phyloP scores from a whole-genome alignment of 2,797 vertebrate species.

The Paedocypris micromegethes region DNA sequence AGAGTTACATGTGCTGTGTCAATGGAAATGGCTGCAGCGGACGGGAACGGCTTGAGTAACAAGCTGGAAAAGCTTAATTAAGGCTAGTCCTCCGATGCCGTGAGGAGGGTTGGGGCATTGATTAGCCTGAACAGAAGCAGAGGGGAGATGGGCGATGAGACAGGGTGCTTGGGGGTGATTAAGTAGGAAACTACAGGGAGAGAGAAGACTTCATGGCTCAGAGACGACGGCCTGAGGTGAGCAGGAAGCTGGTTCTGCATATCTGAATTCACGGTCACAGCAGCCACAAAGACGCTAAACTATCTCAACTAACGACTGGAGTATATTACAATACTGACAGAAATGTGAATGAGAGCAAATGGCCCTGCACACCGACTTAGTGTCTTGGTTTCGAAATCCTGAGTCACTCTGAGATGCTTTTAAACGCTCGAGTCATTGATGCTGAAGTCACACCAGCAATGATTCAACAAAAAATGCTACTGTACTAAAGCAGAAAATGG shows the following conservation, averaged over 20 bases:
- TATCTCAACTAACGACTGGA: neutral
- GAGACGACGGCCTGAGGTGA: conserved; percentile 48
- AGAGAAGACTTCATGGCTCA: conserved; percentile 46
- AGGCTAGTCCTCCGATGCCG: conserved; percentile 51
- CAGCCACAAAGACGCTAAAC: conserved; percentile 20
- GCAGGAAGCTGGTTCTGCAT: conserved; percentile 50
- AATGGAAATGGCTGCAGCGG: conserved; percentile 52
- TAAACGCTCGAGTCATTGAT: too few relatives aligned
- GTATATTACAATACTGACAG: neutral
- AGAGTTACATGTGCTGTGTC: conserved; percentile 61
- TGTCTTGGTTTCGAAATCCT: too few relatives aligned
- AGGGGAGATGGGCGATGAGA: conserved; percentile 28
- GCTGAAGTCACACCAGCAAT: too few relatives aligned
- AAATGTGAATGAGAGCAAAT: neutral
- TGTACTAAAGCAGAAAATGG: too few relatives aligned
- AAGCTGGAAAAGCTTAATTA: conserved; percentile 68
- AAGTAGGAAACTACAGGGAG: conserved; percentile 49
- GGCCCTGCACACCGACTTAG: neutral
- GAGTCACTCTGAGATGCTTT: too few relatives aligned
- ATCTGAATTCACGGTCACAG: conserved; percentile 48
- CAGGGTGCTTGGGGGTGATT: conserved; percentile 48
- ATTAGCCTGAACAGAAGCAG: conserved; percentile 49
- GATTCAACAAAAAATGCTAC: too few relatives aligned
- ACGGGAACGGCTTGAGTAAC: conserved; percentile 54
- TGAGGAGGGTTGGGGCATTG: conserved; percentile 46